These are phyloP conservation scores for Darevskia nairensis DNA, from an alignment of 2,797 vertebrate species.

Conservation along the genomic window DNA sequence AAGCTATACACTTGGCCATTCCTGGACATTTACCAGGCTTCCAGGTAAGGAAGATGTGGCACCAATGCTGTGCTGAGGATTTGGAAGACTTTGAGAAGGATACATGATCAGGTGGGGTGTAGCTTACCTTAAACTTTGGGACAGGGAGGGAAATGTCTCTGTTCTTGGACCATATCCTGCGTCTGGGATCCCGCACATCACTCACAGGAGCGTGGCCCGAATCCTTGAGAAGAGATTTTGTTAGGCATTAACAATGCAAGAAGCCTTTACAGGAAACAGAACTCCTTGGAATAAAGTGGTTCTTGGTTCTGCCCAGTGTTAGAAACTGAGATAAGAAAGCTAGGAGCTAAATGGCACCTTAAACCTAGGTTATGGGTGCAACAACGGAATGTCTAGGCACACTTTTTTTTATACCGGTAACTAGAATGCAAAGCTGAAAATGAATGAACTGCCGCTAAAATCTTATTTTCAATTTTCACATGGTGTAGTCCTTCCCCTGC, in stretches of 20 bases:
- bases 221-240: constrained; percentile 77
- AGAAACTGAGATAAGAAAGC: neutral
- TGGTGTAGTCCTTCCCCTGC: too few species aligned
- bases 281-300: neutral
- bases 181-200: constrained; percentile 89
- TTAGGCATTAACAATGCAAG: neutral
- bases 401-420: too few species aligned
- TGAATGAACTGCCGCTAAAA: too few species aligned
- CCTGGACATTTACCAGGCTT: neutral
- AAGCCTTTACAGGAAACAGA: neutral
- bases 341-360: too few species aligned
- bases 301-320: neutral
- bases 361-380: too few species aligned
- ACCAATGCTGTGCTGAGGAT: neutral
- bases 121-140: constrained; percentile 92
- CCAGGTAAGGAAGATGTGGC: neutral
- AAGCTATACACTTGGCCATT: neutral
- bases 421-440: too few species aligned
- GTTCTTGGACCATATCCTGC: constrained; percentile 91
- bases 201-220: constrained; percentile 88
- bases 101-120: neutral
- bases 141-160: constrained; percentile 90
- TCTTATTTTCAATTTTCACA: too few species aligned
- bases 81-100: neutral
- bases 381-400: too few species aligned